Conservation (phyloP, 2,888 invertebrate species). For the Horisme vitalbata region DNA sequence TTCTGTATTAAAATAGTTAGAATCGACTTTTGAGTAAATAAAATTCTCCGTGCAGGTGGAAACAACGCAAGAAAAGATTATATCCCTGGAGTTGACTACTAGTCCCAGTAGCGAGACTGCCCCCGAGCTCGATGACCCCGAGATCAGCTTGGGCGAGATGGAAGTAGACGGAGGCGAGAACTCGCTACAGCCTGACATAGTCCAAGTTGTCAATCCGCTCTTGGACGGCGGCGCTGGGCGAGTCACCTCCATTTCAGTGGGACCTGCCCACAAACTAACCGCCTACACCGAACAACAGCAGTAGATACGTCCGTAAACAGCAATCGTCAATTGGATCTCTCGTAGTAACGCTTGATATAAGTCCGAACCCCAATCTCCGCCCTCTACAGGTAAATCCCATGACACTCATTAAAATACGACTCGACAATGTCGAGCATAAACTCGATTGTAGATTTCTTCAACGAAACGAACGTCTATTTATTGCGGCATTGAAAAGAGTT, state of each 20-base stretch:
- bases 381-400: slow-evolving; percentile 43
- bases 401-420: slow-evolving; percentile 39
- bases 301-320: slow-evolving; percentile 32
- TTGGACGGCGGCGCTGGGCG: slow-evolving; percentile 73
- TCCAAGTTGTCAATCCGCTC: slow-evolving; percentile 79
- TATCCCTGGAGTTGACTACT: slow-evolving; percentile 92
- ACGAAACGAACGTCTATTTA: slow-evolving; percentile 59
- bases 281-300: slow-evolving; percentile 61
- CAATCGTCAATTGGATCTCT: slow-evolving; percentile 31
- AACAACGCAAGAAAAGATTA: slow-evolving; percentile 95
- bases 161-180: slow-evolving; percentile 70
- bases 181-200: slow-evolving; percentile 80
- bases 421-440: slow-evolving; percentile 41
- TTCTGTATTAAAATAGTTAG: too few relatives aligned
- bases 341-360: slow-evolving; percentile 10
- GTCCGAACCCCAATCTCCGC: slow-evolving; percentile 38
- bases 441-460: slow-evolving; percentile 79
- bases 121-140: slow-evolving; percentile 62
- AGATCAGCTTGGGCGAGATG: slow-evolving; percentile 67
- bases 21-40: background rate
- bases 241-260: slow-evolving; percentile 76
- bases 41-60: slow-evolving; percentile 85
- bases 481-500: slow-evolving; percentile 54
- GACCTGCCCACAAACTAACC: slow-evolving; percentile 67
- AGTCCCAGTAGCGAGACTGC: slow-evolving; percentile 84